phyloP scores from a whole-genome alignment of 2,797 vertebrate genomes.

The Hoplostethus mediterraneus region DNA sequence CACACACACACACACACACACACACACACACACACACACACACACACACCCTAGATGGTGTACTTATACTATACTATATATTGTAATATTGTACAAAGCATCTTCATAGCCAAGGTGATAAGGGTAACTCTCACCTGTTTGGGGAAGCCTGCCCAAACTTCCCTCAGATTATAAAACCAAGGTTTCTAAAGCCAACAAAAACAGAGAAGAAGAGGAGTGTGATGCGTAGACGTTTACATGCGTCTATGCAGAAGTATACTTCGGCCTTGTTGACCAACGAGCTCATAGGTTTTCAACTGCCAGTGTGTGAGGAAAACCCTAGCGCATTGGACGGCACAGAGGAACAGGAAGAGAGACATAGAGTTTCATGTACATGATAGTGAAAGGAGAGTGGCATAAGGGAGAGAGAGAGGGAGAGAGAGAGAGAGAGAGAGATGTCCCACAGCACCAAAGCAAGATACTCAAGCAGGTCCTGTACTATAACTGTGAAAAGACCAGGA shows the following conservation, averaged over 20 bases:
- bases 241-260: too few relatives aligned
- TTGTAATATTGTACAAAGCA: neutral
- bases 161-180: conserved; percentile 91
- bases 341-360: neutral
- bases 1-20: conserved; percentile 45
- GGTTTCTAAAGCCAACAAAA: conserved; percentile 88
- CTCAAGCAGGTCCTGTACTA: neutral
- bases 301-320: conserved; percentile 29
- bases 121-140: conserved; percentile 84
- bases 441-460: neutral
- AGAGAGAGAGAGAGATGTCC: neutral
- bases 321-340: conserved; percentile 4
- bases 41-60: conserved; percentile 11
- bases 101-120: neutral
- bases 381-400: neutral
- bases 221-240: neutral
- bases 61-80: neutral
- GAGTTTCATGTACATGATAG: conserved; percentile 2
- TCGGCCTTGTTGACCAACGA: neutral
- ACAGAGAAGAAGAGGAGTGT: conserved; percentile 22
- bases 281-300: conserved; percentile 15
- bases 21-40: conserved; percentile 44
- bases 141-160: conserved; percentile 92
- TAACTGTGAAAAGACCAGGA: neutral
- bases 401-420: neutral